Evolutionary conservation across 2,888 invertebrate species (phyloP), one percentile per base, ranked within the genome.

Genomic region (Cartodere bifasciata): DNA sequence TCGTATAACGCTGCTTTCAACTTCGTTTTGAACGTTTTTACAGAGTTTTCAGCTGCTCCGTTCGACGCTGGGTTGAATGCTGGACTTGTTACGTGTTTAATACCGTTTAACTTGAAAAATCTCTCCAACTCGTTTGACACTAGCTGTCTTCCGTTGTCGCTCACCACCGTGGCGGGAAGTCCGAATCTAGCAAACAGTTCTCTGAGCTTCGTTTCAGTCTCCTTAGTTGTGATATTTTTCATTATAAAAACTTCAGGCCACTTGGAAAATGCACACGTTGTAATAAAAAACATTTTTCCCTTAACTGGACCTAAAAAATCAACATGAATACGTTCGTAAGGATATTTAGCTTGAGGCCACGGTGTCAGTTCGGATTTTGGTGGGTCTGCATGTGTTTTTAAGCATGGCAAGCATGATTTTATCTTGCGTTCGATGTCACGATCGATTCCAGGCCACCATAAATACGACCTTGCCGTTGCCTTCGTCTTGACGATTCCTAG

Each of bases 51-150:
- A 7, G 38, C 37, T 15, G 20, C 27, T 16, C 35, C 34, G 16
- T 37, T 37, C 10, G 22, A 13, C 23, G 23, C 10, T 10, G 28
- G 28, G 23, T 38, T 16, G 23, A 42, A 46, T 5, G 44, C 38
- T 3, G 41, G 35, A 7, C 36, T 37, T 11, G 31, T 39, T 7
- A 43, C 26, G 21, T 43, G 42, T 10, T 35, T 28, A n/a, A 45
- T 41, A 9, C 38, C 39, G 14, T 34, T 26, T 25, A 24, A 21
- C 4, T 25, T 12, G 23, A 37, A 38, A 34, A 40, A 40, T 9
- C 22, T 7, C 28, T 41, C 29, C 13, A 43, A 44, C 22, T 35
- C 34, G 4, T 32, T 31, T 6, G 44, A 35, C 5, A 17, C 22
- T 16, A 36, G 34, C 17, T 34, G 32, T 23, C 23, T 27, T 13